Base-by-base conservation (phyloP, 2,888 invertebrate species). In the Clusia tigrina region DNA sequence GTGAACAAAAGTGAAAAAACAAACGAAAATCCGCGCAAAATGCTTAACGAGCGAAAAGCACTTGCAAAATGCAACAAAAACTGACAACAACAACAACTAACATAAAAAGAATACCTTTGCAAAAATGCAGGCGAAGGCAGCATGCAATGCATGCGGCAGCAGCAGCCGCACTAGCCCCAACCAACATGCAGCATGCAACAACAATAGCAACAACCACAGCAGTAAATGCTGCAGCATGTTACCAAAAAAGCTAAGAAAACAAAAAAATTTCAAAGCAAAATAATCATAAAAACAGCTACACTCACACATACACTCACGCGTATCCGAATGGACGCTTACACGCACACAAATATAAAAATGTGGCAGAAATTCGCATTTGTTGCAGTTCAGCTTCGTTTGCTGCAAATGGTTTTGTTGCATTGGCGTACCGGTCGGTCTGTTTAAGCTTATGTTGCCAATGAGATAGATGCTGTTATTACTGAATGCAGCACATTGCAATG, bases 1-100 rank as follows among this genome's bases (percentile, higher is more conserved):
- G 51, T 58, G 55, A 63, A 65, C 38, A 66, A 68, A 54, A 66
- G 60, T 57, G 66, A 63, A 61, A 32, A 55, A 62, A 59, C 67
- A 73, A 66, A 67, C 67, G 64, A 69, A 67, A 71, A 66, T 73
- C 71, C 71, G 72, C 66, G 74, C 68, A 71, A 78, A 75, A 78
- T 78, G 76, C 76, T 78, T 79, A 79, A 79, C 79, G 79, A 79
- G 78, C 78, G 76, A 70, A 69, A 78, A 76, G 76, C 78, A 75
- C 75, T 79, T 75, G 77, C 73, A 73, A 76, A 73, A 69, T 73
- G 66, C 54, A 20, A 37, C 32, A 22, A 37, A 48, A 32, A 63
- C n/a, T n/a, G n/a, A 54, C 42, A 55, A 51, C 46, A 59, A 26
- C 20, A 54, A 59, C 62, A 56, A 48, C 18, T 3, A n/a, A 12